Base-by-base conservation (phyloP, 2,797 vertebrate genomes). In the Acrossocheilus fasciatus region DNA sequence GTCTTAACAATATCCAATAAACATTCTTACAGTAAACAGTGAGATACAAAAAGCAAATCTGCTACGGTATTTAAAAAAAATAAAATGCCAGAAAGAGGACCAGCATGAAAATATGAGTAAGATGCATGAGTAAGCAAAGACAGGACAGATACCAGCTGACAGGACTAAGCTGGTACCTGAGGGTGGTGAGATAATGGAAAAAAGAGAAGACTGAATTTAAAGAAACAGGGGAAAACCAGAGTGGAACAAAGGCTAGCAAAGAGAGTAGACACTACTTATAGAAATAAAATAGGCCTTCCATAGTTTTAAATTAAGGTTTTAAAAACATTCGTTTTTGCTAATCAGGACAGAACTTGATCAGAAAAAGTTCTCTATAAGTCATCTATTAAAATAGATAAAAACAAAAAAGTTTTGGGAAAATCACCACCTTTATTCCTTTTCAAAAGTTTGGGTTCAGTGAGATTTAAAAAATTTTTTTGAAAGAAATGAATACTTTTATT, bases 11-110 rank as follows among this genome's bases (percentile, higher is more conserved):
- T 47, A 81, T 47, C 9, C 26, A 80, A 15, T 43, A 41, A 39
- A 41, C 26, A 4, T 45, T n/a, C 11, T 41, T 41, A 80, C 17
- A 66, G 59, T 20, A 30, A 68, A 47, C 41, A 20, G 59, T 64
- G 20, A 84, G 26, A 39, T 57, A 79, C 81, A 84, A 74, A 76
- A 79, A 45, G 82, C 81, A 8, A 82, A 87, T 1, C 85, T 84
- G 89, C 73, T 88, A 87, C 83, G 57, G 74, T 15, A 47, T 26
- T 2, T 15, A 62, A 86, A 89, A 76, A 81, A 62, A 62, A 75
- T 36, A 26, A 86, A 83, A 74, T 52, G 15, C 0, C 45, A 52
- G 80, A n/a, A 54, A 75, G 70, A 30, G 7, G 4, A 34, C 81
- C 34, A 45, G 69, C 66, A 81, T 54, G 72, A 85, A 59, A 70